Evolutionary conservation across 2,113 vertebrate genomes (phyloP).

Genomic region (Nothocercus julius): DNA sequence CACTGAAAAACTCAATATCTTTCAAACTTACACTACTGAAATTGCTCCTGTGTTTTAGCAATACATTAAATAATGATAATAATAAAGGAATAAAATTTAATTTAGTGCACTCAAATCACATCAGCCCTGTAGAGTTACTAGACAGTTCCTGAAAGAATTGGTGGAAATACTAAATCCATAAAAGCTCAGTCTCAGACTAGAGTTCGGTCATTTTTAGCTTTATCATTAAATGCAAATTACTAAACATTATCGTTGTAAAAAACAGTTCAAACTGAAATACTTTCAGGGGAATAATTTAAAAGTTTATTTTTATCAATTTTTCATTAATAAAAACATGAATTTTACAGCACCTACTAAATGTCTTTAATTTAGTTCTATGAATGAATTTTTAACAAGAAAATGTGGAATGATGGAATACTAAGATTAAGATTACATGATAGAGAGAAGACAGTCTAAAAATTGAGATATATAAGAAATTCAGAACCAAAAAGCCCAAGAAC

Average conservation of each 20-base stretch:
- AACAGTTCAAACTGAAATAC: neutral
- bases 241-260: neutral
- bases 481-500: neutral
- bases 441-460: neutral
- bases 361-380: neutral
- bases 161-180: neutral
- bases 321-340: neutral
- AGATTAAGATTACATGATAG: neutral
- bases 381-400: neutral
- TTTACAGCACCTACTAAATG: neutral
- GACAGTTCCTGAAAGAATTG: neutral
- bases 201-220: slow-evolving; percentile 11
- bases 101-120: neutral
- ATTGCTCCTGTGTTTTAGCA: slow-evolving; percentile 35
- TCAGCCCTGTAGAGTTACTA: neutral
- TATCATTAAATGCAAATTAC: neutral
- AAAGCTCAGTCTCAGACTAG: neutral
- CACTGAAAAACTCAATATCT: slow-evolving; percentile 46
- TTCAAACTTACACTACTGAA: slow-evolving; percentile 27
- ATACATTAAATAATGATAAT: slow-evolving; percentile 17
- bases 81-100: neutral
- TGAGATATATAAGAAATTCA: neutral
- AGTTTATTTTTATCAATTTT: neutral
- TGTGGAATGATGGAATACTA: neutral
- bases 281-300: neutral